Conservation (phyloP, 2,888 invertebrate genomes). For the Gasteruption jaculator region DNA sequence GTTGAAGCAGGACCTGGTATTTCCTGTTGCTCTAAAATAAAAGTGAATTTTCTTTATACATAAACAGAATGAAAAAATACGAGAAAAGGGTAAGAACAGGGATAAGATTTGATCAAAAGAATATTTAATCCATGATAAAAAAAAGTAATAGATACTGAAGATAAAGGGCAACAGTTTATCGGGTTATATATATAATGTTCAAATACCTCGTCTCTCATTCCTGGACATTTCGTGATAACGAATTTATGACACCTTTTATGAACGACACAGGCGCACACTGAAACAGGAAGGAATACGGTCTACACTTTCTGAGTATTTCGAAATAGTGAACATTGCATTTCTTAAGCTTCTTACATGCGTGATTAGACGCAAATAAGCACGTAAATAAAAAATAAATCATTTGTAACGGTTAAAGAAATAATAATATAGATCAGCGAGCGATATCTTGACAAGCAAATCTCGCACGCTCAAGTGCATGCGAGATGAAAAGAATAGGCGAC, state of each 20-base stretch:
- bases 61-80: slow-evolving; percentile 11
- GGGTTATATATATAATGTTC: slow-evolving; percentile 16
- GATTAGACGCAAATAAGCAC: slow-evolving; percentile 27
- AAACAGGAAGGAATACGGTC: slow-evolving; percentile 39
- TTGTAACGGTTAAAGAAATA: not conserved
- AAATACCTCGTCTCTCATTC: slow-evolving; percentile 84
- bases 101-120: slow-evolving; percentile 14
- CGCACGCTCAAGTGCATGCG: no score
- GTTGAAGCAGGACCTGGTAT: no score
- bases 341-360: slow-evolving; percentile 35
- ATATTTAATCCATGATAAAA: slow-evolving; percentile 12
- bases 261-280: slow-evolving; percentile 98
- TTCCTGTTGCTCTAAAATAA: no score
- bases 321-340: slow-evolving; percentile 26
- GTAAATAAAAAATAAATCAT: slow-evolving; percentile 1
- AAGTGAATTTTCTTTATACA: slow-evolving; percentile 8
- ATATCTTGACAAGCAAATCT: not conserved
- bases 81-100: slow-evolving; percentile 8
- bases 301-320: slow-evolving; percentile 20
- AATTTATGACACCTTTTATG: slow-evolving; percentile 98
- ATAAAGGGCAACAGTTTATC: slow-evolving; percentile 7
- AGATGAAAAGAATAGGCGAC: no score
- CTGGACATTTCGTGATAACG: slow-evolving; percentile 98
- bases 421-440: not conserved
- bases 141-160: not conserved